Percentiles rank a stretch among this genome's conserved stretches.
These are phyloP conservation scores for Drosophila helvetica DNA, from an alignment of 2,888 invertebrate genomes.

Conservation along the genomic window DNA sequence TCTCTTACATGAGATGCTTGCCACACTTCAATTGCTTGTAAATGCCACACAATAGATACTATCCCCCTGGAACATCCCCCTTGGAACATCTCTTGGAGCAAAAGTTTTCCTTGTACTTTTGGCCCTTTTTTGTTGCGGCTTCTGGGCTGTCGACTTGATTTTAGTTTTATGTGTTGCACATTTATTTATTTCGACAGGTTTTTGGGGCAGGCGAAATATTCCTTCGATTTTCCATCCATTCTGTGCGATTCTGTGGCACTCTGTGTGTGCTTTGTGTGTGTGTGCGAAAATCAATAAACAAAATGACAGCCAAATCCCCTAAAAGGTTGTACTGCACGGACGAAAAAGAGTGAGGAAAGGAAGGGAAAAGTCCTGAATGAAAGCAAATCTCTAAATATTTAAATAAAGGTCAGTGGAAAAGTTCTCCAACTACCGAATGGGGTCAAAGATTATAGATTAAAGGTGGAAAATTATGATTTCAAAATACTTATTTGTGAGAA, in stretches of 20 bases:
- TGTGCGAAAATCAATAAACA: slow-evolving; percentile 52
- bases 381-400: slow-evolving; percentile 53
- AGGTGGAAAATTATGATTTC: neutral
- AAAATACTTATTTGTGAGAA: neutral
- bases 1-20: slow-evolving; percentile 45
- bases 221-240: slow-evolving; percentile 21
- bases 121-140: slow-evolving; percentile 39
- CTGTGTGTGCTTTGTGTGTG: neutral
- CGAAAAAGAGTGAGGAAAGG: slow-evolving; percentile 11
- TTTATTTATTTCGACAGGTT: slow-evolving; percentile 70
- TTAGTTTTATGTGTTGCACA: slow-evolving; percentile 57
- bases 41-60: slow-evolving; percentile 57
- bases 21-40: slow-evolving; percentile 69
- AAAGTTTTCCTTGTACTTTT: slow-evolving; percentile 50
- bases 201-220: slow-evolving; percentile 34
- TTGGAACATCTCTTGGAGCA: slow-evolving; percentile 19
- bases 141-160: slow-evolving; percentile 55
- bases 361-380: slow-evolving; percentile 3
- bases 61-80: neutral
- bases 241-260: neutral
- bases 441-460: slow-evolving; percentile 1
- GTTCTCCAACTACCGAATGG: slow-evolving; percentile 14
- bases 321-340: slow-evolving; percentile 48
- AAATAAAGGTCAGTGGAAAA: slow-evolving; percentile 33
- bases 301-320: slow-evolving; percentile 55